These are phyloP conservation scores for Zosterops pallidus DNA, from an alignment of 2,113 vertebrate species.

Conservation along the genomic window DNA sequence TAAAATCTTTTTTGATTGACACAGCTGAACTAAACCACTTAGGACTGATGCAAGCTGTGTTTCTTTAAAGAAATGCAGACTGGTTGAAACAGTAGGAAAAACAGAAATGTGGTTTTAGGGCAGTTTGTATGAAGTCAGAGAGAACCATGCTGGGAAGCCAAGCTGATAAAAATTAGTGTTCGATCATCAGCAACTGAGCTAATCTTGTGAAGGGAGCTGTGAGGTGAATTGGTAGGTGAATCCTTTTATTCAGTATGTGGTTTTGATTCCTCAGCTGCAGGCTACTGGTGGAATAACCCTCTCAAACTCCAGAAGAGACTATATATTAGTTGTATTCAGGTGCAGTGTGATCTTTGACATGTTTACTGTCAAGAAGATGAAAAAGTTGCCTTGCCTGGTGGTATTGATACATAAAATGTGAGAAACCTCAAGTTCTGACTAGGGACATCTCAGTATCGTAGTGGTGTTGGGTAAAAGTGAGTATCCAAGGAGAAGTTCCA, in stretches of 20 bases:
- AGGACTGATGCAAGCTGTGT: not conserved
- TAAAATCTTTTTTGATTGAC: not conserved
- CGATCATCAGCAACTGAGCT: not conserved
- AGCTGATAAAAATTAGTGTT: not conserved
- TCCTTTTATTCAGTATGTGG: not conserved
- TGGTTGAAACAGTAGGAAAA: not conserved
- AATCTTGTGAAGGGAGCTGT: not conserved
- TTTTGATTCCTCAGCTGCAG: not conserved
- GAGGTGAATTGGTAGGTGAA: not conserved
- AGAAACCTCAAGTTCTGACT: not conserved
- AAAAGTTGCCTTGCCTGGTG: not conserved
- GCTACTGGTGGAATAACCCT: not conserved
- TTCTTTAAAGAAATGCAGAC: not conserved
- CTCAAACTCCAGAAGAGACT: not conserved
- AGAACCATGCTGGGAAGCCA: not conserved
- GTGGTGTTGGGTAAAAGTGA: not conserved
- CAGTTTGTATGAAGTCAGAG: not conserved
- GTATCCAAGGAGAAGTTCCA: not conserved
- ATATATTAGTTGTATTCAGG: not conserved
- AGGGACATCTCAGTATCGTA: not conserved
- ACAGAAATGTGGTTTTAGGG: not conserved
- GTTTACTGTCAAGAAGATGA: not conserved
- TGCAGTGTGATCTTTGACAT: accelerated
- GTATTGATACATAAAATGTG: not conserved
- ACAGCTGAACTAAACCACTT: not conserved